Base-by-base conservation (phyloP, 2,113 vertebrate species). In the Anhinga anhinga region DNA sequence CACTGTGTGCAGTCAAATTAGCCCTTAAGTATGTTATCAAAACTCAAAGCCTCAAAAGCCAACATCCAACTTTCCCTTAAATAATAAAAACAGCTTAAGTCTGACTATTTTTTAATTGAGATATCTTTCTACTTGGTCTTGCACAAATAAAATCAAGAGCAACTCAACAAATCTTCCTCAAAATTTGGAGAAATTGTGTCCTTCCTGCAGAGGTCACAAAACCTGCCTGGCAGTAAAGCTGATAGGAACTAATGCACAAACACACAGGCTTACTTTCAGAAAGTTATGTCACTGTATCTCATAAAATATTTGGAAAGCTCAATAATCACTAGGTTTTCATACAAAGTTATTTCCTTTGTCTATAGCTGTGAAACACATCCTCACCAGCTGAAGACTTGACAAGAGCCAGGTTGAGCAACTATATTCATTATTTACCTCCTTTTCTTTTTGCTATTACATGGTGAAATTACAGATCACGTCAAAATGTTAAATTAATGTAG, bases 381-480 rank as follows among this genome's bases (percentile, higher is more conserved):
- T 67, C 40, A 55, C 8, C 2, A 5, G 14, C 21, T 52, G 61
- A 96, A 85, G 73, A 55, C 44, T 38, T 84, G 89, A 87, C 71
- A 92, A 70, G 58, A 93, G 86, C 38, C 30, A 77, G 34, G 53
- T 4, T 67, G 87, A 93, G 6, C 36, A 70, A 86, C 74, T 83
- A 21, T 2, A 90, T 36, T 93, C 88, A 58, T 71, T 87, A 58
- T 87, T 95, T 93, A 76, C 10, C 53, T 76, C 71, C 45, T 85
- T 55, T 70, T 74, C 89, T 74, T 85, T 82, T 38, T 62, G 22
- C 49, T 94, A 15, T 83, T 73, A 53, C 62, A 62, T 3, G n/a
- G 65, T 56, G 73, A 88, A 97, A 94, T 91, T 93, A 95, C 71
- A 97, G 62, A 90, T 78, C 67, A 58, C 10, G 50, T 92, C 90